Evolutionary conservation across 2,888 invertebrate species (phyloP).

Genomic region (Salticus scenicus): DNA sequence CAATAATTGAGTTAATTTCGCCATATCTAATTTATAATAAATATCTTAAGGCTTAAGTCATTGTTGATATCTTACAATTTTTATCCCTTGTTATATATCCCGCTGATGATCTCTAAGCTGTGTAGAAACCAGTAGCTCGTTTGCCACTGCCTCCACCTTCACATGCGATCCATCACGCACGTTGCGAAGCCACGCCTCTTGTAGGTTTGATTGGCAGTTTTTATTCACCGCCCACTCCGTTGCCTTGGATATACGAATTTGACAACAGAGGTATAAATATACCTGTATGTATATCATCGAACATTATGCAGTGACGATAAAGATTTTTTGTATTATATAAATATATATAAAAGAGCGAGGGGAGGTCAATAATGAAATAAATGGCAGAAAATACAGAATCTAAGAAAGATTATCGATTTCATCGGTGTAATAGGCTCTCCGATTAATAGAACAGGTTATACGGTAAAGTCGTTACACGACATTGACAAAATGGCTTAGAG

Average conservation of each 20-base stretch:
- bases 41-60: no score
- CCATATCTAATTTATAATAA: no score
- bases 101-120: neutral
- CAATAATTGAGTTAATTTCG: no score
- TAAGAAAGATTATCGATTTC: slow-evolving; percentile 17
- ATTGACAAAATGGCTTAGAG: neutral
- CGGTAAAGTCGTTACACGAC: slow-evolving; percentile 31
- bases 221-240: neutral
- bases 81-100: no score
- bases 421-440: slow-evolving; percentile 12
- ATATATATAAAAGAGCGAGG: neutral
- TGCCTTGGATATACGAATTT: slow-evolving; percentile 26
- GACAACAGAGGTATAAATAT: slow-evolving; percentile 33
- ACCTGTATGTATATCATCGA: neutral
- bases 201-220: slow-evolving; percentile 43
- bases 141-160: slow-evolving; percentile 31
- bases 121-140: slow-evolving; percentile 27
- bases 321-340: neutral
- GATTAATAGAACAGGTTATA: slow-evolving; percentile 50
- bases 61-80: no score
- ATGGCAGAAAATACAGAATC: no score
- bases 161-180: slow-evolving; percentile 33
- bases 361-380: neutral
- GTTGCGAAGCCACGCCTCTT: slow-evolving; percentile 34
- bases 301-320: slow-evolving; percentile 16